Conservation (phyloP, 2,113 vertebrate genomes). For the Mastomys coucha region DNA sequence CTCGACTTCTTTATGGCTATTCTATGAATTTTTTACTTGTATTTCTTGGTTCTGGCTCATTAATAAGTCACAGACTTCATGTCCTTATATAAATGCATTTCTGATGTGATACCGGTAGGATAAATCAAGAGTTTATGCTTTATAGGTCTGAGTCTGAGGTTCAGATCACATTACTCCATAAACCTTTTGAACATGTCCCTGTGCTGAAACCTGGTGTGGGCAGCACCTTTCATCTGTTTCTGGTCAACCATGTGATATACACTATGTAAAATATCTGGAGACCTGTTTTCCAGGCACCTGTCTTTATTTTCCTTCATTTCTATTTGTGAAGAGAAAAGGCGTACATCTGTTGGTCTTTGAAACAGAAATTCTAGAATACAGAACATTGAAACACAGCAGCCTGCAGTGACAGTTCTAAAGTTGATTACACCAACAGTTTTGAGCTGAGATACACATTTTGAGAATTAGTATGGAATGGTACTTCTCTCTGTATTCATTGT, state of each 20-base stretch:
- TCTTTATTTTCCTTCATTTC: neutral
- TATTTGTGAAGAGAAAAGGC: neutral
- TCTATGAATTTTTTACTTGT: neutral
- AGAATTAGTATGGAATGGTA: neutral
- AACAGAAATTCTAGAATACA: conserved; percentile 25
- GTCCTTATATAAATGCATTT: too few relatives aligned
- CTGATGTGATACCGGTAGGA: neutral
- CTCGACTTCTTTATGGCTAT: neutral
- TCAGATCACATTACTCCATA: neutral
- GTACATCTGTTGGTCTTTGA: neutral
- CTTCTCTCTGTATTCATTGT: neutral
- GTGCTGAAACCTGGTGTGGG: conserved; percentile 1
- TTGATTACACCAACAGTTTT: neutral
- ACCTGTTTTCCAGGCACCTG: neutral
- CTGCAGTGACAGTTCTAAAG: neutral
- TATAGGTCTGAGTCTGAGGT: neutral
- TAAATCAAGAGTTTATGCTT: neutral
- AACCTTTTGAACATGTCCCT: neutral
- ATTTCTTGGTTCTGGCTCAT: neutral
- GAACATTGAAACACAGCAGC: neutral
- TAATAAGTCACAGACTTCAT: neutral
- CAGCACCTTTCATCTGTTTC: neutral
- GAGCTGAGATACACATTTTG: neutral
- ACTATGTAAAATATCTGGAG: neutral
- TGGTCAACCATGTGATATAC: neutral